Conservation (phyloP, 2,797 vertebrate genomes). For the Adrianichthys oophorus region DNA sequence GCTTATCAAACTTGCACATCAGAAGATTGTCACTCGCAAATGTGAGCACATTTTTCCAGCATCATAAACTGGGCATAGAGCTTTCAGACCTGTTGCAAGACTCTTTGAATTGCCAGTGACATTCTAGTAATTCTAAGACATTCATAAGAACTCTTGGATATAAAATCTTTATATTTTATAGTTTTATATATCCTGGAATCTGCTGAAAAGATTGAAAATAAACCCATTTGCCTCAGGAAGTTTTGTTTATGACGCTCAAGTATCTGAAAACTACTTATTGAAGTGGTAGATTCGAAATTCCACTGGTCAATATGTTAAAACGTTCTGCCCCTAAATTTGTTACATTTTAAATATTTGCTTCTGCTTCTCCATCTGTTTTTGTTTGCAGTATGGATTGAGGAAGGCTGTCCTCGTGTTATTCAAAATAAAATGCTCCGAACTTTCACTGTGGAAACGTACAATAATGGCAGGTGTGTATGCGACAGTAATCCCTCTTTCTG, state of each 20-base stretch:
- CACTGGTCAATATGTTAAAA: neutral
- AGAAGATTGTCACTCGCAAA: conserved; percentile 79
- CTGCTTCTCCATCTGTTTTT: conserved; percentile 4
- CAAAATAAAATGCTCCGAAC: conserved; percentile 82
- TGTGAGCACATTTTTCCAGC: conserved; percentile 74
- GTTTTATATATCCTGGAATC: no score
- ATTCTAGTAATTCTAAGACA: no score
- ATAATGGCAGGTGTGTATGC: conserved; percentile 82
- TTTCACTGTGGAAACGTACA: conserved; percentile 86
- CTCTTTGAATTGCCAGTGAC: no score
- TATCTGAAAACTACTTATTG: no score
- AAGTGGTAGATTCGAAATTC: neutral
- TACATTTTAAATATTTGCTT: neutral
- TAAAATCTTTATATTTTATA: no score
- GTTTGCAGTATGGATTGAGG: conserved; percentile 78
- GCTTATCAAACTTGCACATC: conserved; percentile 80
- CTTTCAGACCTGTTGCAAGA: neutral
- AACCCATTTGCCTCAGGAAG: no score
- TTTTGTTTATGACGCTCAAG: no score
- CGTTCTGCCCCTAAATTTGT: neutral
- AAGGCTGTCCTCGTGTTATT: conserved; percentile 85
- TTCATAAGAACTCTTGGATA: no score
- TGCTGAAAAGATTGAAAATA: no score
- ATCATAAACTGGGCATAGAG: neutral
- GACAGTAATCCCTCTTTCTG: no score